phyloP scores from a whole-genome alignment of 2,113 vertebrate genomes.

The Antennarius striatus region DNA sequence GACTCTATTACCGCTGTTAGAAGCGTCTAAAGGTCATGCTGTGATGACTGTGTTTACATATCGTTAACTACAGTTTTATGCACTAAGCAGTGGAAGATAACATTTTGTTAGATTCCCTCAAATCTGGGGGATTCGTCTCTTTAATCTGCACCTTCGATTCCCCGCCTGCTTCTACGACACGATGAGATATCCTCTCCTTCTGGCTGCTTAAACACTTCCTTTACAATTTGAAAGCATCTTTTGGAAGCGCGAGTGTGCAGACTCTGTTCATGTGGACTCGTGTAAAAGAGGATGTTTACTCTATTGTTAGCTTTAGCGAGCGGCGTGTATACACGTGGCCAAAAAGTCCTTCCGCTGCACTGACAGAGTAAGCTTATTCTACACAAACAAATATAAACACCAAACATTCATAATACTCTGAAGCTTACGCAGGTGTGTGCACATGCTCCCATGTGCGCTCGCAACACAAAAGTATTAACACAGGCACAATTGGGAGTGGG shows the following conservation, averaged over 20 bases:
- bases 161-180: constrained; percentile 15
- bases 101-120: constrained; percentile 35
- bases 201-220: constrained; percentile 26
- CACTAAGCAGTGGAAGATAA: constrained; percentile 28
- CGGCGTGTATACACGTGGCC: constrained; percentile 44
- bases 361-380: constrained; percentile 22
- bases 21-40: constrained; percentile 18
- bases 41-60: constrained; percentile 42
- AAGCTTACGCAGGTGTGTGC: constrained; percentile 26
- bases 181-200: constrained; percentile 30
- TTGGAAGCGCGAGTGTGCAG: background rate
- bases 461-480: constrained; percentile 47
- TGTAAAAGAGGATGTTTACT: constrained; percentile 43
- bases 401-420: constrained; percentile 23
- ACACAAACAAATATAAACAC: constrained; percentile 31
- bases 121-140: constrained; percentile 54
- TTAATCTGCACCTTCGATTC: constrained; percentile 48
- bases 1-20: constrained; percentile 8
- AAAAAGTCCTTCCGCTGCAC: constrained; percentile 22
- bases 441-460: constrained; percentile 7
- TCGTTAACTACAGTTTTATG: constrained; percentile 36
- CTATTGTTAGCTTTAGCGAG: constrained; percentile 46
- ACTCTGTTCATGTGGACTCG: constrained; percentile 15
- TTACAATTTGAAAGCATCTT: constrained; percentile 17
- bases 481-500: constrained; percentile 9